Base-by-base conservation (phyloP, 2,888 invertebrate species). In the Adelognathus sp. region DNA sequence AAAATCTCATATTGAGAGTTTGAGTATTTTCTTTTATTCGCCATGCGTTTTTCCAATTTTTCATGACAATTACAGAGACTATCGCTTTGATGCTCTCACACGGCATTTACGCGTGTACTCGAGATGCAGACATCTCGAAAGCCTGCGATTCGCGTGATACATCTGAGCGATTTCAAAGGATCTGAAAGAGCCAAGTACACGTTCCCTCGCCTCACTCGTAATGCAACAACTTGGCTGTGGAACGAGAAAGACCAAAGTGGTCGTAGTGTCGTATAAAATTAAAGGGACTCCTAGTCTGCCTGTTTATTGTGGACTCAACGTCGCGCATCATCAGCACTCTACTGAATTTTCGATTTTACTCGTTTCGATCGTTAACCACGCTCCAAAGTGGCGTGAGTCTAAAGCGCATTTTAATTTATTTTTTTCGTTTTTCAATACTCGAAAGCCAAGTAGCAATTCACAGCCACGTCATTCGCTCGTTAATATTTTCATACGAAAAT, bases 331-430 rank as follows among this genome's bases (percentile, higher is more conserved):
- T 71, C 46, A 31, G 36, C 44, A 41, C 21, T 41, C 61, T 39
- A 63, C 56, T 72, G 63, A 79, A 79, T 67, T 79, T 76, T 67
- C 50, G 50, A n/a, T 41, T 75, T 75, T 67, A 71, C 67, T 50
- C 18, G 33, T 64, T 74, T 71, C 63, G 18, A 39, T 29, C 29
- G 39, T 50, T 16, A 16, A 71, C 29, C 33, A 70, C 70, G 39
- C 56, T 50, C 7, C 18, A 29, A 63, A 27, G 29, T 29, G 24
- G 16, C n/a, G 24, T 58, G 16, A 64, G 69, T 46, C 39, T 27
- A 64, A 16, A 24, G 24, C 11, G 18, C 29, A n/a, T 60, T 44
- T 67, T n/a, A 14, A 7, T 7, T n/a, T n/a, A n/a, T 44, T 50
- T 14, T 58, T 73, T 56, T 29, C 9, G 2, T 33, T 64, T n/a